phyloP scores from a whole-genome alignment of 2,113 vertebrate species.

The Anhinga rufa region DNA sequence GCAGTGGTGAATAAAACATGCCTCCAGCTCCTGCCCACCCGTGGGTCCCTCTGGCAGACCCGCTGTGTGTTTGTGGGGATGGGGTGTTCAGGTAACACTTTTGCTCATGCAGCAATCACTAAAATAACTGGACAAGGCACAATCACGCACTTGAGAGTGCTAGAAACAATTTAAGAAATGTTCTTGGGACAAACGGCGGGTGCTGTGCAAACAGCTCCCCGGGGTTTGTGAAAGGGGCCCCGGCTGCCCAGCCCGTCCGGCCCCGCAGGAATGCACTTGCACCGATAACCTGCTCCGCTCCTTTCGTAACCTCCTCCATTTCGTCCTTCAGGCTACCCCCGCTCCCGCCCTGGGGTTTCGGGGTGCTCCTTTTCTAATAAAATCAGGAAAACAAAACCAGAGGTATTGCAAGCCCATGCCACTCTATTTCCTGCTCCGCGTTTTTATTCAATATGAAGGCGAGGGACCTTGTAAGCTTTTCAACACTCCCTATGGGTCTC shows the following conservation, averaged over 20 bases:
- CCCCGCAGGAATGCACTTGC: constrained; percentile 15
- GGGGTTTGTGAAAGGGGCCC: neutral
- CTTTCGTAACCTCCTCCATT: neutral
- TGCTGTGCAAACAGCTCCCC: constrained; percentile 44
- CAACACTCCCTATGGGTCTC: neutral
- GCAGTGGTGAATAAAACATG: neutral
- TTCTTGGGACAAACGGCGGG: neutral
- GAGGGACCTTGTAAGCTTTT: neutral
- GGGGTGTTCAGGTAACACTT: neutral
- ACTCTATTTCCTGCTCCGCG: fast-evolving
- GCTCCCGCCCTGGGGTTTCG: neutral
- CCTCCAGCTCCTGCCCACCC: neutral
- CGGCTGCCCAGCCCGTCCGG: neutral
- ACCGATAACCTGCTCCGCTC: neutral
- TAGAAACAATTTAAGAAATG: constrained; percentile 63
- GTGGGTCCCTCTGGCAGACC: neutral
- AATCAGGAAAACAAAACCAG: neutral
- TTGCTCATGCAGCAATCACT: neutral
- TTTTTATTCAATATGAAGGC: neutral
- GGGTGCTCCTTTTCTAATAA: neutral
- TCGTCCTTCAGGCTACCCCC: neutral
- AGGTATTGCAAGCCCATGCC: neutral
- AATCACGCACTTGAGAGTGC: constrained; percentile 9
- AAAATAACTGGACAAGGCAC: constrained; percentile 1
- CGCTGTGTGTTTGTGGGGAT: neutral